Base-by-base conservation (phyloP, 2,888 invertebrate species). In the Calephelis perditalis region DNA sequence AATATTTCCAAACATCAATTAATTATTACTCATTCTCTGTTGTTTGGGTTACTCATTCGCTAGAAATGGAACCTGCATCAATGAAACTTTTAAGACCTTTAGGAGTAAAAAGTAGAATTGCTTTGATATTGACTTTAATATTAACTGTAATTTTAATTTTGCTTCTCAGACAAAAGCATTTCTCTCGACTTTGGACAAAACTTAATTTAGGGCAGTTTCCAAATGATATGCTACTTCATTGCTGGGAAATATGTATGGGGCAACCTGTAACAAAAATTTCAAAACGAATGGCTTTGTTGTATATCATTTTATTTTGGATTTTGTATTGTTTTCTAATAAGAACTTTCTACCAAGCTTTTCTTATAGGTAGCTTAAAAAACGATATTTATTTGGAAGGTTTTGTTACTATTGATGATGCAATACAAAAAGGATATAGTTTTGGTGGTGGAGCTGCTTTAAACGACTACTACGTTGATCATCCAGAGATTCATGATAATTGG, bases 291-390 rank as follows among this genome's bases (percentile, higher is more conserved):
- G 63, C 72, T 0, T 70, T 79, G 36, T 61, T 79, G 26, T 75
- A 74, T 59, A 70, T 84, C n/a, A 65, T 74, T 5, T 63, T 82
- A 3, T 65, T 81, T 55, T 86, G 86, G 87, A 76, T 84, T 37
- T 82, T 79, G 80, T 86, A 82, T 60, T 79, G 81, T 69, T 76
- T 82, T 65, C 68, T 87, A 37, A 69, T 87, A 15, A 76, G 88
- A 67, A 86, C 83, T 0, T 74, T 79, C 57, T 88, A 86, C 63
- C 86, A 86, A 69, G 82, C 81, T 0, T 78, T 78, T 61, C 73
- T 88, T 3, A 85, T 88, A 60, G 75, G 74, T 65, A 79, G 78
- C 2, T 71, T 88, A 47, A 82, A 84, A 70, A 78, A 78, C 3
- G 77, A 78, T 57, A 75, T 78, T 62, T 80, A 79, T 59, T 75